Evolutionary conservation across 2,113 vertebrate genomes (phyloP).

Genomic region (Clarias batrachus): DNA sequence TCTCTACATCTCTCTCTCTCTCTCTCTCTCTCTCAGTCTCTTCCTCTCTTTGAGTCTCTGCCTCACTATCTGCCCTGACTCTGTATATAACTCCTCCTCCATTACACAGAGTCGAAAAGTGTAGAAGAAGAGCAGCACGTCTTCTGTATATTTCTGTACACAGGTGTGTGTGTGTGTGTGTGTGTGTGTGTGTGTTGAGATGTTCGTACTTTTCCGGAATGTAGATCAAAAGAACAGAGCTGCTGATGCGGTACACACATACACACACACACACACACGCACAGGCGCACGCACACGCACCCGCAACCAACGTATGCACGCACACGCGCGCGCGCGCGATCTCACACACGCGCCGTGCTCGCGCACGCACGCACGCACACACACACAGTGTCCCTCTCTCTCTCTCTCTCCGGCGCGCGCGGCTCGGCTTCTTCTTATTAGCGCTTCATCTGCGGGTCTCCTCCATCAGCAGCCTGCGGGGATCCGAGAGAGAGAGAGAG

Average conservation of each 20-base stretch:
- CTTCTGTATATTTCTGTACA: no score
- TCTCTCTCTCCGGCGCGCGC: not conserved
- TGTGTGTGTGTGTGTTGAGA: not conserved
- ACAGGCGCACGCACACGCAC: not conserved
- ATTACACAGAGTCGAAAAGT: no score
- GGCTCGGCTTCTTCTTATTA: constrained; percentile 9
- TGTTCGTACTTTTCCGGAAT: not conserved
- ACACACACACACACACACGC: not conserved
- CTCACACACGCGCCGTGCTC: not conserved
- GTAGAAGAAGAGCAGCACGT: no score
- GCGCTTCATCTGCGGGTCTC: constrained; percentile 20
- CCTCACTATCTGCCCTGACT: no score
- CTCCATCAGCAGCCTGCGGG: constrained; percentile 21
- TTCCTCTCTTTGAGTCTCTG: no score
- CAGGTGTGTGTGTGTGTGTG: not conserved
- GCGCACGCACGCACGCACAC: not conserved
- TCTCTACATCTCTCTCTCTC: no score
- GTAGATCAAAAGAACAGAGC: constrained; percentile 10
- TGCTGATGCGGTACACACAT: constrained; percentile 1
- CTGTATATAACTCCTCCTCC: no score
- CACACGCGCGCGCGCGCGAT: not conserved
- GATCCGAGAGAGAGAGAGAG: constrained; percentile 3
- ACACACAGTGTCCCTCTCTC: not conserved
- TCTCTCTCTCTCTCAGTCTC: no score
- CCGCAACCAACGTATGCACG: not conserved